Percentiles rank a stretch among this genome's conserved stretches.
phyloP scores from a whole-genome alignment of 2,113 vertebrate species.

The Azemiops feae region DNA sequence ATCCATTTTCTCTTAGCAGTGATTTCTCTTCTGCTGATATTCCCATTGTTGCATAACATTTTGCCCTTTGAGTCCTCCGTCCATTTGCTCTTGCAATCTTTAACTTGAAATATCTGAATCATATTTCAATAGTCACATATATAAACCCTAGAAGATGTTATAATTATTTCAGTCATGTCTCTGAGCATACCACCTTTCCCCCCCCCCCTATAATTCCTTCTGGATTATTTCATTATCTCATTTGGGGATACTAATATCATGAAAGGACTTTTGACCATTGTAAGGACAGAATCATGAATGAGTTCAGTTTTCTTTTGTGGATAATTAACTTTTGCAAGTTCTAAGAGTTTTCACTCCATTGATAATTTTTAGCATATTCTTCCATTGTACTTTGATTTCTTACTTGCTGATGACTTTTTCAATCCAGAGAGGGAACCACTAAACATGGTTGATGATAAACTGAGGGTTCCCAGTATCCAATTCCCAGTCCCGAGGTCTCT shows the following conservation, averaged over 20 bases:
- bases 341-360: neutral
- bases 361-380: neutral
- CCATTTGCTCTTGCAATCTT: neutral
- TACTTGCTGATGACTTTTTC: slow-evolving; percentile 19
- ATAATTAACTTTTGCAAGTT: neutral
- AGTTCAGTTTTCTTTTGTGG: neutral
- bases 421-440: slow-evolving; percentile 37
- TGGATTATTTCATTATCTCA: neutral
- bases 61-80: neutral
- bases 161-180: neutral
- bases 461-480: slow-evolving; percentile 31
- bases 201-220: neutral
- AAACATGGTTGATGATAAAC: neutral
- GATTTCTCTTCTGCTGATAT: neutral
- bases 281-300: neutral
- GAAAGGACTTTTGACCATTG: neutral
- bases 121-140: neutral
- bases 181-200: neutral
- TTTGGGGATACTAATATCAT: neutral
- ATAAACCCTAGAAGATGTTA: neutral
- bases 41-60: neutral
- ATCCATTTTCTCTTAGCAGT: neutral
- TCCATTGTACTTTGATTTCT: slow-evolving; percentile 24
- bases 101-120: neutral
- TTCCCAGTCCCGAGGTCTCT: slow-evolving; percentile 45